phyloP scores from a whole-genome alignment of 2,797 vertebrate genomes.

The Sebastolobus alascanus region DNA sequence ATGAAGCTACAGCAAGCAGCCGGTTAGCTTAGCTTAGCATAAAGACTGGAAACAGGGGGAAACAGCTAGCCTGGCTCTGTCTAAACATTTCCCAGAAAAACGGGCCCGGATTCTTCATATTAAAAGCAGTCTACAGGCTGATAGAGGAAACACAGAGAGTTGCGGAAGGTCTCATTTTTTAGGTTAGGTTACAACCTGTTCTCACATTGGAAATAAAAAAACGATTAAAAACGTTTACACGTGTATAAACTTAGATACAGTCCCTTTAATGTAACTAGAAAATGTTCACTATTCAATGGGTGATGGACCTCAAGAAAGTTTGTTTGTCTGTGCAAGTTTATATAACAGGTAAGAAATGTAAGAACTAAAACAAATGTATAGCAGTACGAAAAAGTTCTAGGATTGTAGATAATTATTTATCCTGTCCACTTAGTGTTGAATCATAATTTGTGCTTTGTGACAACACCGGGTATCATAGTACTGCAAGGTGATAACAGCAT shows the following conservation, averaged over 20 bases:
- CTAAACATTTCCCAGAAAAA: neutral
- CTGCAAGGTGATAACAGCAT: neutral
- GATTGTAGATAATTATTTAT: neutral
- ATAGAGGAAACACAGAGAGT: too few species aligned
- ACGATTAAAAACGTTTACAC: too few species aligned
- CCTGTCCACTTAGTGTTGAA: neutral
- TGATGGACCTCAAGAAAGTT: neutral
- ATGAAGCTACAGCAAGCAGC: neutral
- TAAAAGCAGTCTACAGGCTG: too few species aligned
- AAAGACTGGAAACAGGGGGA: neutral
- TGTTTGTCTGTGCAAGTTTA: neutral
- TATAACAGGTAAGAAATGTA: neutral
- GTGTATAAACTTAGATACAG: too few species aligned
- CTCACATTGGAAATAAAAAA: too few species aligned
- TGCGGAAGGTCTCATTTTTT: too few species aligned
- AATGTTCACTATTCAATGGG: neutral
- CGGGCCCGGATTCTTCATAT: too few species aligned
- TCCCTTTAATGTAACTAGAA: neutral
- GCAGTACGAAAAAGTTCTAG: neutral
- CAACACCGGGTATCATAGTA: neutral
- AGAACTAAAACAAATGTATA: neutral
- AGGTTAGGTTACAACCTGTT: too few species aligned
- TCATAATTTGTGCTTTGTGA: neutral
- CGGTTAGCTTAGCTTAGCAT: neutral
- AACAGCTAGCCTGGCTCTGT: neutral